Conservation (phyloP, 2,888 invertebrate genomes). For the Psylliodes chrysocephalus region DNA sequence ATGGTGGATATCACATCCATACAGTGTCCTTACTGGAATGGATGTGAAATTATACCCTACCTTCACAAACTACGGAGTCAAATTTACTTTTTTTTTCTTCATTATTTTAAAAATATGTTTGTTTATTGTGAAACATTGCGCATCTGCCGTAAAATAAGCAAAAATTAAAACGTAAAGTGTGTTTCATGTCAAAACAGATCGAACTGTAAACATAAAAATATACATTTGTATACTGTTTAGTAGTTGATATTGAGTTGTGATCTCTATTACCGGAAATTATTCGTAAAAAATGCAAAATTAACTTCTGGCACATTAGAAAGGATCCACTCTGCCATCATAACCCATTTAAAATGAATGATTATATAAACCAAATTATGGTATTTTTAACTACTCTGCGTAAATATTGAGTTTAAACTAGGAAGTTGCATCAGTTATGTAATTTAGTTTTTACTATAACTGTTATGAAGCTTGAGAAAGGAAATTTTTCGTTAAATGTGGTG, state of each 20-base stretch:
- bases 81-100: too few relatives aligned
- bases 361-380: background rate
- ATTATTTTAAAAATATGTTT: too few relatives aligned
- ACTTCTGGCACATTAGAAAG: background rate
- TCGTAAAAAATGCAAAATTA: slow-evolving; percentile 4
- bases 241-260: slow-evolving; percentile 3
- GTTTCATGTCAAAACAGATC: slow-evolving; percentile 3
- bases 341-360: background rate
- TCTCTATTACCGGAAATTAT: background rate
- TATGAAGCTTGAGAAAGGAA: too few relatives aligned
- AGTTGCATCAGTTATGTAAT: background rate
- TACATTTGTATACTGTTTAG: background rate
- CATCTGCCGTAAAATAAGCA: slow-evolving; percentile 9
- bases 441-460: background rate
- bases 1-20: too few relatives aligned
- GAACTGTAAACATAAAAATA: slow-evolving; percentile 2
- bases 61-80: too few relatives aligned
- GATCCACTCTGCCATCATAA: background rate
- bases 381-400: background rate
- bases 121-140: too few relatives aligned
- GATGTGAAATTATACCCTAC: too few relatives aligned
- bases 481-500: too few relatives aligned
- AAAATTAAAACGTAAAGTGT: background rate
- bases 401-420: background rate
- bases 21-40: too few relatives aligned